Evolutionary conservation across 2,888 invertebrate genomes (phyloP), one percentile per base, ranked within the genome.

Genomic region (Therioaphis trifolii): DNA sequence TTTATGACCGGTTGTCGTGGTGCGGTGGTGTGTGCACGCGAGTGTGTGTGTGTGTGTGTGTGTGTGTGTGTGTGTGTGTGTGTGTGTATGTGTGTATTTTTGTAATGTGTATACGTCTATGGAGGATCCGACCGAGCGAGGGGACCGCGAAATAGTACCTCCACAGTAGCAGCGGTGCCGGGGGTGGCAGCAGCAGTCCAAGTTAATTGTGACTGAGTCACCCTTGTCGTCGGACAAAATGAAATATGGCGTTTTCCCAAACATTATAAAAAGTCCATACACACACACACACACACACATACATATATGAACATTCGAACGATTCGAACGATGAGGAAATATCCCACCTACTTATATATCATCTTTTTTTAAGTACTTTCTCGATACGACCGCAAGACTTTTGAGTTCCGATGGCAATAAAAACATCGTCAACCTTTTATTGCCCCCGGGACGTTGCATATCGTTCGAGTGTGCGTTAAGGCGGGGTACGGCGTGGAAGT

Each of bases 191-290:
- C n/a, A 40, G 52, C 68, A n/a, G 78, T 24, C 52, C 78, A 24
- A 82, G 80, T 82, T 82, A 82, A 82, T 82, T 82, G 80, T 82
- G 61, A 24, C 58, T 82, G 80, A 82, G 80, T 82, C 80, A 82
- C 80, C 80, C 80, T 49, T 40, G 72, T 63, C 80, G 80, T 29
- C 4, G 49, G n/a, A n/a, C 58, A 40, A 82, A 82, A 82, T 82
- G 80, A 82, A 82, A 82, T 82, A 82, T 82, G 80, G 61, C 80
- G 61, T 35, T 72, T 71, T 71, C 72, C 63, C 61, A 21, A 71
- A 61, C 58, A 58, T 80, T 71, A 71, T 71, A 71, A 58, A 79
- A 69, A 80, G 21, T 27, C 71, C 24, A 58, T 58, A 58, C 24
- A n/a, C n/a, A n/a, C n/a, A n/a, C n/a, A n/a, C n/a, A n/a, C n/a